Conservation (phyloP, 2,888 invertebrate genomes). For the Eupelmus urozonus region DNA sequence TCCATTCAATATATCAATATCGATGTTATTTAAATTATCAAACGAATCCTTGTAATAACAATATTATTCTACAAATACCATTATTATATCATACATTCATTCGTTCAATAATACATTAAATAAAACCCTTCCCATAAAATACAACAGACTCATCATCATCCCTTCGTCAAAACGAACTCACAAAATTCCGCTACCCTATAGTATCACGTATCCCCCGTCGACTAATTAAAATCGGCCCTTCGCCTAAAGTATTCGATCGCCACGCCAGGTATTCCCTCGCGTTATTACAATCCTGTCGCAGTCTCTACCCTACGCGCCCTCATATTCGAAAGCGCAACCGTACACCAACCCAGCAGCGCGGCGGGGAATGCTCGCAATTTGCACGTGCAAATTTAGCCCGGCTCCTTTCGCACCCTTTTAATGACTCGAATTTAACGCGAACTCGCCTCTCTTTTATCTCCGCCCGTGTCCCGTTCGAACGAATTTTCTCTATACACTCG, state of each 20-base stretch:
- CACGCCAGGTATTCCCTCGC: slow-evolving; percentile 25
- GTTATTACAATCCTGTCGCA: too few relatives aligned
- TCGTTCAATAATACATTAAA: too few relatives aligned
- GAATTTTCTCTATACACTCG: neutral
- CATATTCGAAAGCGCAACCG: neutral
- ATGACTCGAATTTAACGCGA: slow-evolving; percentile 63
- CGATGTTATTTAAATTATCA: too few relatives aligned
- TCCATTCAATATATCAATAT: too few relatives aligned
- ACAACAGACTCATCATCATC: too few relatives aligned
- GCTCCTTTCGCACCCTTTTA: slow-evolving; percentile 58
- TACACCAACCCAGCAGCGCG: slow-evolving; percentile 34
- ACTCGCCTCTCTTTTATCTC: slow-evolving; percentile 1
- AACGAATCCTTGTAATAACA: too few relatives aligned
- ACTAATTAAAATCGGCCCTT: neutral
- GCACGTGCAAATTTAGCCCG: slow-evolving; percentile 67
- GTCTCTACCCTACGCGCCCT: neutral
- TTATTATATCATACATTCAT: too few relatives aligned
- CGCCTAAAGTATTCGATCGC: slow-evolving; percentile 40
- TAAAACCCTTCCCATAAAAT: too few relatives aligned
- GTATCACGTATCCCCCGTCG: too few relatives aligned
- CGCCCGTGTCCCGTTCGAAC: neutral
- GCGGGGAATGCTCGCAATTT: slow-evolving; percentile 63
- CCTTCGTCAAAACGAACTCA: too few relatives aligned
- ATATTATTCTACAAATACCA: too few relatives aligned
- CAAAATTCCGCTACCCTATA: too few relatives aligned